Conservation (phyloP, 2,797 vertebrate species). For the Enteromius radiatus region DNA sequence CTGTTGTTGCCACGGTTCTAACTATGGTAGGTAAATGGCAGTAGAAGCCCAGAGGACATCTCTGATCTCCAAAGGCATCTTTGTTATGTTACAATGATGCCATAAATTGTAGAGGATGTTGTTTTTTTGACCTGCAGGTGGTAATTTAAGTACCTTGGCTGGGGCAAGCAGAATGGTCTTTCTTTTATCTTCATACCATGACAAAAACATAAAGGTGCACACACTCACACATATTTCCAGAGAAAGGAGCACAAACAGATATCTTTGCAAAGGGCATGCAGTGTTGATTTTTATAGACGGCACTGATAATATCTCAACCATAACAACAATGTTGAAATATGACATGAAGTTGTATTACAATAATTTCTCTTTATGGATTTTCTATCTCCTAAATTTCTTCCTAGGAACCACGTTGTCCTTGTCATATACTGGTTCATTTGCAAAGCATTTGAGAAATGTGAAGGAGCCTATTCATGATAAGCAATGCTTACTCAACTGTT, state of each 20-base stretch:
- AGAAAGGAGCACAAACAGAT: slow-evolving; percentile 49
- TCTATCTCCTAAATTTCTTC: background rate
- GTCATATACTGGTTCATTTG: slow-evolving; percentile 10
- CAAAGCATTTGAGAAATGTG: background rate
- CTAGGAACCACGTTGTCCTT: slow-evolving; percentile 22
- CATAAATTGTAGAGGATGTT: slow-evolving; percentile 39
- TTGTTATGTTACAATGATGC: slow-evolving; percentile 45
- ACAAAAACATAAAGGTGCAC: slow-evolving; percentile 32
- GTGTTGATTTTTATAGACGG: slow-evolving; percentile 47
- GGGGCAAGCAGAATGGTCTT: slow-evolving; percentile 33
- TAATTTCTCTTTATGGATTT: slow-evolving; percentile 33
- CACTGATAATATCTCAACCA: slow-evolving; percentile 17
- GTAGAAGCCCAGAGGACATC: slow-evolving; percentile 40
- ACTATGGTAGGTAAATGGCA: slow-evolving; percentile 33
- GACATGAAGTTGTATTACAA: slow-evolving; percentile 18
- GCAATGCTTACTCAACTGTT: background rate
- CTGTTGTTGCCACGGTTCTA: background rate
- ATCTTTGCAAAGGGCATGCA: slow-evolving; percentile 48
- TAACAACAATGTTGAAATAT: slow-evolving; percentile 42
- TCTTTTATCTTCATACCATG: slow-evolving; percentile 39
- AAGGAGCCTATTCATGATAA: background rate
- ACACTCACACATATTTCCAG: slow-evolving; percentile 4
- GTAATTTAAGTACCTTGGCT: slow-evolving; percentile 31
- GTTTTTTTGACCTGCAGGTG: slow-evolving; percentile 36
- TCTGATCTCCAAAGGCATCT: slow-evolving; percentile 46